Conservation (phyloP, 2,888 invertebrate species). For the Rhyacophila evoluta region DNA sequence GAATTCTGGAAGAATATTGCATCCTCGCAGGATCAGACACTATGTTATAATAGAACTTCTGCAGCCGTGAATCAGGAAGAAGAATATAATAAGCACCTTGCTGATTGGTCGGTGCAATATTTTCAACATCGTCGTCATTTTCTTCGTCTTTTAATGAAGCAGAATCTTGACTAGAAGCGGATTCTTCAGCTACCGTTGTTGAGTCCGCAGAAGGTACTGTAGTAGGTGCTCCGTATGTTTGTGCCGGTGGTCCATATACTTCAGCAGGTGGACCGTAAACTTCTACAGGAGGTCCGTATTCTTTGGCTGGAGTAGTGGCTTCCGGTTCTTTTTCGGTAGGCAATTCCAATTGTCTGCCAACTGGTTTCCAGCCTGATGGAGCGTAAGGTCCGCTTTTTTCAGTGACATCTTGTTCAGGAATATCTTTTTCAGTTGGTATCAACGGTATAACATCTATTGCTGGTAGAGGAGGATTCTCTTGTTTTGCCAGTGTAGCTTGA, state of each 20-base stretch:
- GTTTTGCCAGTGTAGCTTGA: constrained; percentile 20
- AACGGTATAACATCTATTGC: constrained; percentile 36
- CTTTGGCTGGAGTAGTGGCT: constrained; percentile 55
- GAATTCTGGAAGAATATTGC: constrained; percentile 49
- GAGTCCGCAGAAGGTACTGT: constrained; percentile 26
- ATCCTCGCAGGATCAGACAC: constrained; percentile 44
- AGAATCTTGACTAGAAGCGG: not conserved
- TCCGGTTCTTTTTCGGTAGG: constrained; percentile 59
- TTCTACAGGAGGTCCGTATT: constrained; percentile 36
- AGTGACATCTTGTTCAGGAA: not conserved
- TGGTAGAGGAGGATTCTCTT: constrained; percentile 17
- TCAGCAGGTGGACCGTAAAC: not conserved
- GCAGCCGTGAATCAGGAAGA: constrained; percentile 44
- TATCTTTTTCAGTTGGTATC: not conserved
- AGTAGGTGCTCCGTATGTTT: constrained; percentile 57
- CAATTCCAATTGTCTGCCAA: constrained; percentile 61
- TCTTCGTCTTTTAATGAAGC: not conserved
- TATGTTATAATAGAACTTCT: constrained; percentile 40
- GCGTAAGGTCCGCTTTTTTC: constrained; percentile 55
- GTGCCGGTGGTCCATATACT: constrained; percentile 56
- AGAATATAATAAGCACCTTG: constrained; percentile 46
- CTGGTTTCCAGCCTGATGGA: constrained; percentile 66
- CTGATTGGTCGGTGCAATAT: constrained; percentile 7
- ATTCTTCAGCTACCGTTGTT: constrained; percentile 13
- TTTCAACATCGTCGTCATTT: not conserved